Conservation (phyloP, 2,113 vertebrate genomes). For the Rostratula benghalensis region DNA sequence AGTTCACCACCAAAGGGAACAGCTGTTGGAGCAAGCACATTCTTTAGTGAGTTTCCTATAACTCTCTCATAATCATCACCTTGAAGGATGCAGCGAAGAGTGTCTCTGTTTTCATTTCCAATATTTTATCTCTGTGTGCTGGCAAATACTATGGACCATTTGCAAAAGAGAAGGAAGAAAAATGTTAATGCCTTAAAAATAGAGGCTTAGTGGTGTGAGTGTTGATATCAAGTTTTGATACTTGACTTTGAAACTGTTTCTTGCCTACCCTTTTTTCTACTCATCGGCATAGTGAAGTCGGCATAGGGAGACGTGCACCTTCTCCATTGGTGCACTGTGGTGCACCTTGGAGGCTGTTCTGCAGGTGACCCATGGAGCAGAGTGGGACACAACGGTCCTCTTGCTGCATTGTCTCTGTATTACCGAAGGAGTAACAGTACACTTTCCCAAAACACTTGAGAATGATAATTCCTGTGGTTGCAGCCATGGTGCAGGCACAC, state of each 20-base stretch:
- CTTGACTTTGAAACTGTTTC: neutral
- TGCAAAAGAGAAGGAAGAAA: neutral
- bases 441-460: neutral
- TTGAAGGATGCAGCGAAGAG: neutral
- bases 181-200: neutral
- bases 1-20: neutral
- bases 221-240: neutral
- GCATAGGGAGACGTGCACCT: fast-evolving
- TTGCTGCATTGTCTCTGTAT: neutral
- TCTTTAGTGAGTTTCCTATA: neutral
- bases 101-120: neutral
- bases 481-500: neutral
- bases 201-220: neutral
- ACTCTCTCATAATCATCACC: neutral
- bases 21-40: neutral
- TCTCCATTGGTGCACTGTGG: neutral
- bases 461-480: neutral
- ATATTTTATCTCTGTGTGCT: neutral
- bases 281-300: neutral
- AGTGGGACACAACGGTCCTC: neutral
- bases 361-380: neutral
- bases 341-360: neutral
- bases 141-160: neutral
- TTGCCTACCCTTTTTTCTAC: neutral
- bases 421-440: neutral